Evolutionary conservation across 2,797 vertebrate genomes (phyloP).

Genomic region (Poeciliopsis infans): DNA sequence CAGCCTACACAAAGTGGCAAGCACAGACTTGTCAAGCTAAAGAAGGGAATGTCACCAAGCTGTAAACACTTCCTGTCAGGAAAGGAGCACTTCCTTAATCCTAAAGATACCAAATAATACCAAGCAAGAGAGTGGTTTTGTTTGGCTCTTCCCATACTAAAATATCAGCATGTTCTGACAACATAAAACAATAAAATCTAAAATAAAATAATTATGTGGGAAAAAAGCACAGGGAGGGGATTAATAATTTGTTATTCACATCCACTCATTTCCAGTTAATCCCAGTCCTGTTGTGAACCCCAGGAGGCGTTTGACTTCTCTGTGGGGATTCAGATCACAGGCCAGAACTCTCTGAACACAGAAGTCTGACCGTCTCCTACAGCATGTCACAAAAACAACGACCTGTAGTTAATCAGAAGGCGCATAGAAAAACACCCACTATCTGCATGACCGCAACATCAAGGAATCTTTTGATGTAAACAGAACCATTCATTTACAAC

Average conservation of each 20-base stretch:
- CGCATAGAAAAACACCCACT: conserved; percentile 17
- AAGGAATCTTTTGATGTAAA: conserved; percentile 24
- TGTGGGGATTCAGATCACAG: conserved; percentile 54
- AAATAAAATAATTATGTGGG: background rate
- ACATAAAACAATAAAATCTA: background rate
- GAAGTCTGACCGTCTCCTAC: conserved; percentile 58
- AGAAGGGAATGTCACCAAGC: conserved; percentile 84
- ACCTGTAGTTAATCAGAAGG: conserved; percentile 27
- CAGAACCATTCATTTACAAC: conserved; percentile 15
- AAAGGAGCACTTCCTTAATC: conserved; percentile 85
- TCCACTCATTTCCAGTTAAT: background rate
- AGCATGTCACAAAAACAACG: conserved; percentile 56
- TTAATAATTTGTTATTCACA: background rate
- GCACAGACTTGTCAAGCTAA: conserved; percentile 79
- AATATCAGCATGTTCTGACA: background rate
- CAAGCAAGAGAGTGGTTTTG: conserved; percentile 50
- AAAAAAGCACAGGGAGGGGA: background rate
- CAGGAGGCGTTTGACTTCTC: conserved; percentile 50
- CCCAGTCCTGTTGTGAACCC: conserved; percentile 10
- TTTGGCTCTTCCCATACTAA: background rate
- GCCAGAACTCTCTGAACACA: conserved; percentile 34
- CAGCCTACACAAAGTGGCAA: conserved; percentile 63
- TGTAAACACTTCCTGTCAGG: conserved; percentile 88
- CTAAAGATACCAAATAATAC: conserved; percentile 74
- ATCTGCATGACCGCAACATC: conserved; percentile 23